Conservation (phyloP, 2,888 invertebrate genomes). For the Drosophila longiperda region DNA sequence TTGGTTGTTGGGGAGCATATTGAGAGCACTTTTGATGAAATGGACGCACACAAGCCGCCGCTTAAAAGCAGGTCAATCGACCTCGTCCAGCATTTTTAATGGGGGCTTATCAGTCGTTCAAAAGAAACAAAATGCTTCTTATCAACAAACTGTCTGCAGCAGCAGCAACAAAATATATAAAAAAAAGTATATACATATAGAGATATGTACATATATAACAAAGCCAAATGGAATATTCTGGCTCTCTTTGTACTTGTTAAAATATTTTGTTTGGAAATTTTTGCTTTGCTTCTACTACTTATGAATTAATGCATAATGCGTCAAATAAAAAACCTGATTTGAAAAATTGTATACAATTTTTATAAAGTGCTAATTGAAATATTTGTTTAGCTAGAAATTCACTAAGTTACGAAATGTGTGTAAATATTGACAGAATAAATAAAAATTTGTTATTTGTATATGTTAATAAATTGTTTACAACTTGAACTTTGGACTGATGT, state of each 20-base stretch:
- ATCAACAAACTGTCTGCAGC: conserved; percentile 69
- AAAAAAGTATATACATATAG: neutral
- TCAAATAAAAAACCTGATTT: neutral
- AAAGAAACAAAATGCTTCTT: conserved; percentile 69
- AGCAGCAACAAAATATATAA: conserved; percentile 30
- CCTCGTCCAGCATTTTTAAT: conserved; percentile 69
- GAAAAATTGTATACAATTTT: neutral
- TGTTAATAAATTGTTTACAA: neutral
- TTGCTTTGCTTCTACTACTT: neutral
- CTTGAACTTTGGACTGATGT: neutral
- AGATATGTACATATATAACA: conserved; percentile 10
- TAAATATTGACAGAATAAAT: neutral
- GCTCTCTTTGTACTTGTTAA: conserved; percentile 14
- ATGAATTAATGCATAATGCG: conserved; percentile 5
- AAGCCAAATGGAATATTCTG: conserved; percentile 17
- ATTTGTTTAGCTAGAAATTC: neutral
- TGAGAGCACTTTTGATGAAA: conserved; percentile 54
- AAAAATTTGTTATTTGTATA: neutral
- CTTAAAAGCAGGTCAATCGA: conserved; percentile 81
- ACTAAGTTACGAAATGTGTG: neutral
- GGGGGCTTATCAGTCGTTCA: conserved; percentile 74
- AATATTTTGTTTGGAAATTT: conserved; percentile 17
- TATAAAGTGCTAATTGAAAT: neutral
- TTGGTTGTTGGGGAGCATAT: neutral
- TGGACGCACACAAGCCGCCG: conserved; percentile 59